Percentiles rank a stretch among this genome's conserved stretches.
phyloP scores from a whole-genome alignment of 2,888 invertebrate genomes.

The Tanypteryx hageni region DNA sequence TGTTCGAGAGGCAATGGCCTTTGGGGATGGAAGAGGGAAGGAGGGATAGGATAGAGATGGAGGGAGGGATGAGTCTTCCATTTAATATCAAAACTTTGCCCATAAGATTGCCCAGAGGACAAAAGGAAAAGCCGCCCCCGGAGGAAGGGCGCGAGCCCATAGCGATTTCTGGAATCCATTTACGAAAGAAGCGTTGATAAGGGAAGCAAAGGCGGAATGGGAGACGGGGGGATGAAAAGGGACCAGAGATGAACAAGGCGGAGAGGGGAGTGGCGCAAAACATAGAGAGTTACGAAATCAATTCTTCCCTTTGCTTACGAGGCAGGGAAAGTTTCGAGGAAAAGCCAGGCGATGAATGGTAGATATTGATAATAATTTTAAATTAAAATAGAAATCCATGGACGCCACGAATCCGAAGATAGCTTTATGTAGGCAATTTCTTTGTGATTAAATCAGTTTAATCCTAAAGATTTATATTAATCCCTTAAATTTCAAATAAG shows the following conservation, averaged over 20 bases:
- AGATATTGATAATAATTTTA: constrained; percentile 4
- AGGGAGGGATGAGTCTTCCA: constrained; percentile 35
- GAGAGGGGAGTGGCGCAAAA: neutral
- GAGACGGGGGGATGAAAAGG: neutral
- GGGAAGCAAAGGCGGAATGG: neutral
- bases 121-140: constrained; percentile 40
- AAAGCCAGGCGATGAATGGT: neutral
- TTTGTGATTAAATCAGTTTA: no score
- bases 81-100: constrained; percentile 59
- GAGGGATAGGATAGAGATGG: neutral
- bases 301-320: neutral
- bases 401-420: no score
- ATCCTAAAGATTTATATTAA: no score
- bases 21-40: neutral
- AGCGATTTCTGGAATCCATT: constrained; percentile 59
- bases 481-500: no score
- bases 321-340: constrained; percentile 36
- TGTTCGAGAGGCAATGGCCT: constrained; percentile 20
- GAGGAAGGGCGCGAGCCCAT: constrained; percentile 26
- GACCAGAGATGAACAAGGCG: neutral
- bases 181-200: constrained; percentile 61
- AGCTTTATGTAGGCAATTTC: no score
- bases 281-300: constrained; percentile 40
- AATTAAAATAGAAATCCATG: neutral
- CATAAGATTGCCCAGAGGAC: constrained; percentile 57